Evolutionary conservation across 1,140 invertebrate species (phyloP).

Genomic region (Phthorimaea operculella): DNA sequence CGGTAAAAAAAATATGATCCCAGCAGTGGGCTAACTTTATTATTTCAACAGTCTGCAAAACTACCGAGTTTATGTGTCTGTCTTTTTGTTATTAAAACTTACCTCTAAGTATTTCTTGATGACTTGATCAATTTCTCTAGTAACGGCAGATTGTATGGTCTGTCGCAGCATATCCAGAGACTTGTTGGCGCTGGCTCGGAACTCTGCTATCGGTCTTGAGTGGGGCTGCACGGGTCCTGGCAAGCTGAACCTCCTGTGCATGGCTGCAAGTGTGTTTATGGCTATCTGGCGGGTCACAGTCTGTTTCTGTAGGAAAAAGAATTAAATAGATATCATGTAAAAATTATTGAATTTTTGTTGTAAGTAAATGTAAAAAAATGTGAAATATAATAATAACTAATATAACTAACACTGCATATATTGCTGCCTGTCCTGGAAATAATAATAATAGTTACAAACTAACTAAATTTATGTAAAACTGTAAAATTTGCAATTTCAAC

Average conservation of each 20-base stretch:
- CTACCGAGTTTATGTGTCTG: too few relatives aligned
- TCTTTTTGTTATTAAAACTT: conserved; percentile 23
- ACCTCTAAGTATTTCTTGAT: conserved; percentile 82
- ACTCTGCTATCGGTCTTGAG: conserved; percentile 65
- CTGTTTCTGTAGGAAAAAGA: conserved; percentile 59
- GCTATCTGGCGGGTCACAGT: conserved; percentile 73
- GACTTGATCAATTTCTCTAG: conserved; percentile 81
- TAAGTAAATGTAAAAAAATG: too few relatives aligned
- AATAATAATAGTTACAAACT: too few relatives aligned
- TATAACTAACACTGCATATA: too few relatives aligned
- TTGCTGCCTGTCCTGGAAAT: too few relatives aligned
- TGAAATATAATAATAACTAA: too few relatives aligned
- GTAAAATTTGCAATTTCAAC: too few relatives aligned
- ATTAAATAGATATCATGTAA: background rate
- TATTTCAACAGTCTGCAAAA: too few relatives aligned
- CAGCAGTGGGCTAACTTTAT: too few relatives aligned
- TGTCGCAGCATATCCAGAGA: conserved; percentile 79
- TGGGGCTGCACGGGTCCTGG: conserved; percentile 65
- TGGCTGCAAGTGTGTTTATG: conserved; percentile 70
- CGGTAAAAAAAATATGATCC: too few relatives aligned
- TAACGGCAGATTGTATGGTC: conserved; percentile 79
- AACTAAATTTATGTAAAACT: too few relatives aligned
- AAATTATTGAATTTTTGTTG: background rate
- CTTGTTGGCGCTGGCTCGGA: conserved; percentile 73
- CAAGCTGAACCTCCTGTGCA: conserved; percentile 68